Base-by-base conservation (phyloP, 23 tunicate species). In the Phallusia fumigata region DNA sequence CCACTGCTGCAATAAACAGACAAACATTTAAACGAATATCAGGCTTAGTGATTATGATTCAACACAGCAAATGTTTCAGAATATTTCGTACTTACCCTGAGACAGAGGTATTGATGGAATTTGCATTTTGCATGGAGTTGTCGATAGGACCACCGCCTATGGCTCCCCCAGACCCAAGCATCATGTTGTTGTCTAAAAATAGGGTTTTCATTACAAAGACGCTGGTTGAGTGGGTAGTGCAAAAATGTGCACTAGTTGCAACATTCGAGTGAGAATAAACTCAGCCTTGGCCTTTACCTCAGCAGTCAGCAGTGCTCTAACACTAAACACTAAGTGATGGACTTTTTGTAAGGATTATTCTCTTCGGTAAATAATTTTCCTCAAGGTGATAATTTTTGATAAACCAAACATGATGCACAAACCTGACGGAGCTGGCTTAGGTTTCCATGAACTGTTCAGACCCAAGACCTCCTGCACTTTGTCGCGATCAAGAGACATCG, bases 401-500 rank as follows among this genome's bases (percentile, higher is more conserved):
- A 40, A 40, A 40, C 47, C 47, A 3, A 40, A 40, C 47, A 40
- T 40, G 47, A 3, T 40, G 5, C 47, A 3, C 47, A 3, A 10
- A 79, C 83, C 83, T 51, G 83, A 52, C 5, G 34, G 73, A 2
- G 83, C 73, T 58, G 69, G 91, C 26, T 87, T 76, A 65, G 91
- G 91, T 44, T 87, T 76, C 91, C 91, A 87, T 15, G 86, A 32
- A n/a, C 73, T 87, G 78, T 81, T 76, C 36, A 87, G 69, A 22
- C 91, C 91, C 31, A 87, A 75, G 5, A 87, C 65, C 22, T 87
- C 86, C 76, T 87, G 91, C 31, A 87, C 86, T 33, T 87, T 81
- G 83, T 82, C 69, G 36, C 75, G 76, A 45, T 87, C 91, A 12
- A 87, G 78, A 24, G 86, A 31, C 35, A 87, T 82, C 12, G 76